Percentiles rank a stretch among this genome's conserved stretches.
Conservation (phyloP, 2,888 invertebrate genomes). For the Hypolimnas misippus region DNA sequence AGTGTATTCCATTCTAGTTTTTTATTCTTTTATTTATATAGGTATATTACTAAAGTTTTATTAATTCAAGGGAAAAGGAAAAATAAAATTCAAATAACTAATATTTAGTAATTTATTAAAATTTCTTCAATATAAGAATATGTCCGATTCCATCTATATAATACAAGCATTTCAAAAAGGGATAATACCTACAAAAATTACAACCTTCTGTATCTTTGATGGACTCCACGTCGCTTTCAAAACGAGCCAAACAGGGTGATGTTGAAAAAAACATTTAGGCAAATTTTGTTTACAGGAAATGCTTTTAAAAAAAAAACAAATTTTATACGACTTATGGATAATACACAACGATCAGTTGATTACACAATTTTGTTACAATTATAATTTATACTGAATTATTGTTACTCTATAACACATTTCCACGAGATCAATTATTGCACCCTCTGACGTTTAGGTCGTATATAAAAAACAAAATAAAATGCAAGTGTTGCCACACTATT, state of each 20-base stretch:
- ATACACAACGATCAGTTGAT: background rate
- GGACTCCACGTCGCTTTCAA: conserved; percentile 25
- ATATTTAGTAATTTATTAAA: conserved; percentile 79
- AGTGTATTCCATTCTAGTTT: too few relatives aligned
- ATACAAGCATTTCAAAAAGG: conserved; percentile 82
- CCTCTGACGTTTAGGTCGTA: conserved; percentile 18
- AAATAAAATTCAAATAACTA: conserved; percentile 57
- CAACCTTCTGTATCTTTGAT: conserved; percentile 70
- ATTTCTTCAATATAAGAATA: conserved; percentile 83
- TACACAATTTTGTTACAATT: background rate
- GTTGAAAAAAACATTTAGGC: conserved; percentile 3
- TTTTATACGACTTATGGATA: background rate
- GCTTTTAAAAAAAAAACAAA: background rate
- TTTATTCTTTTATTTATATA: too few relatives aligned
- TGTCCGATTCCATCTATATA: conserved; percentile 83
- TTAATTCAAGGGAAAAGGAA: background rate
- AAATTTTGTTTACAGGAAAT: background rate
- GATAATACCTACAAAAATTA: conserved; percentile 79
- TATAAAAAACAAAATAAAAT: conserved; percentile 25
- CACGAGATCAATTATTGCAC: conserved; percentile 42
- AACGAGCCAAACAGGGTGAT: background rate
- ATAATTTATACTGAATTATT: conserved; percentile 11
- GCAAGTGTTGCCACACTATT: conserved; percentile 51
- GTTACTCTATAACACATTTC: conserved; percentile 24
- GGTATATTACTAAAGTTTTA: too few relatives aligned